Percentiles rank a stretch among this genome's conserved stretches.
Conservation (phyloP, 1,140 invertebrate genomes). For the Cydia amplana region DNA sequence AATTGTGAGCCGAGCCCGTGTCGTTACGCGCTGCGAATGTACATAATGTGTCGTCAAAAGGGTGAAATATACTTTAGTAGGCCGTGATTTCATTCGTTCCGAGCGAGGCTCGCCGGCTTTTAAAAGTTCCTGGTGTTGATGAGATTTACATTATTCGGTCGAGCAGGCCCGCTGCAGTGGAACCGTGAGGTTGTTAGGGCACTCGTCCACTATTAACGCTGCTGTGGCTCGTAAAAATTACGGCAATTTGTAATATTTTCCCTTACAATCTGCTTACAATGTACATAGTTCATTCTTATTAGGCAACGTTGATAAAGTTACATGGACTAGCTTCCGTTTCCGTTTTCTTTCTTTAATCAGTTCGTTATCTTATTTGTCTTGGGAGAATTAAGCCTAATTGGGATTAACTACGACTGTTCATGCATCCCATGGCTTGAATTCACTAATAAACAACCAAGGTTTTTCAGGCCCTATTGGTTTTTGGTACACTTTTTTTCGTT, state of each 20-base stretch:
- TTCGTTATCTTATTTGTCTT: too few species aligned
- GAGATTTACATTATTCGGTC: slow-evolving; percentile 46
- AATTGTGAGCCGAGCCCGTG: slow-evolving; percentile 75
- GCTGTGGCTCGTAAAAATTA: not conserved
- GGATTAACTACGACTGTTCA: too few species aligned
- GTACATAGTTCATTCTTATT: too few species aligned
- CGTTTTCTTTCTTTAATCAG: too few species aligned
- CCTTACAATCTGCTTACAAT: not conserved
- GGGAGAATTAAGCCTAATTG: too few species aligned
- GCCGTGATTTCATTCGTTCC: slow-evolving; percentile 63
- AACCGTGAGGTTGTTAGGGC: not conserved
- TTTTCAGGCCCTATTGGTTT: too few species aligned
- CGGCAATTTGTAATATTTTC: not conserved
- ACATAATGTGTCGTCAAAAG: slow-evolving; percentile 78
- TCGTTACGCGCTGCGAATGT: slow-evolving; percentile 76
- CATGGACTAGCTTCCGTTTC: too few species aligned
- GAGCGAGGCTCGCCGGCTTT: slow-evolving; percentile 61
- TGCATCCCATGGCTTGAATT: too few species aligned
- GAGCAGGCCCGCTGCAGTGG: slow-evolving; percentile 21
- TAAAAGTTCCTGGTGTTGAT: slow-evolving; percentile 57
- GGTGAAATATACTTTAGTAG: slow-evolving; percentile 76
- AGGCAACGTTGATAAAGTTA: too few species aligned
- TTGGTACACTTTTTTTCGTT: too few species aligned
- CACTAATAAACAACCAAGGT: too few species aligned
- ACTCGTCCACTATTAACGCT: not conserved